Base-by-base conservation (phyloP, 2,797 vertebrate genomes). In the Spinus olivaceus region DNA sequence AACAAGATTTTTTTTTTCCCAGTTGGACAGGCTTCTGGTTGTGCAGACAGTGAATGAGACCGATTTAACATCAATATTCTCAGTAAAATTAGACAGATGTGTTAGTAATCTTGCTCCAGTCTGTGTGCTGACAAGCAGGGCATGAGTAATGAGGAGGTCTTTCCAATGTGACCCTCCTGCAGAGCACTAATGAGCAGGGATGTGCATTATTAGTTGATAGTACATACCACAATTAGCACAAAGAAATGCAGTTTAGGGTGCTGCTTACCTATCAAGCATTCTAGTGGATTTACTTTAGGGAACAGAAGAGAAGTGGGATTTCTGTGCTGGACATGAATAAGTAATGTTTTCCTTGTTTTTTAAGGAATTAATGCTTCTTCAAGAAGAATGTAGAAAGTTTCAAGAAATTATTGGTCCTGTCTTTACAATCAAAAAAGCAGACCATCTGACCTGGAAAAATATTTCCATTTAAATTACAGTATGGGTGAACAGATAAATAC, bases 81-180 rank as follows among this genome's bases (percentile, higher is more conserved):
- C 78, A 81, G 77, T 85, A 96, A 96, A 96, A 95, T 94, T 94
- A 92, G 74, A 82, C 67, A 95, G 69, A 85, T 90, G 79, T 95
- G 88, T 95, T 93, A 84, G 92, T 93, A 95, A 95, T 95, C 94
- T 95, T 90, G 69, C 85, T 94, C 39, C 60, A 76, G 92, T 89
- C 79, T 88, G 63, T 91, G 81, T 89, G 51, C 92, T 96, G 93
- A 96, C 95, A 96, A 97, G 94, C 76, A 92, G 78, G 64, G 87
- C 92, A 73, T 97, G 91, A 97, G 66, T 96, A 97, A 97, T 95
- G 94, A 93, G 51, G 74, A 95, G 93, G 92, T 90, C 93, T 94
- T 88, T 92, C 70, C 84, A 96, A 92, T 88, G 91, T 93, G 85
- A 88, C 79, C 77, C 82, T 76, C 16, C 72, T 77, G 82, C 17